Evolutionary conservation across 2,888 invertebrate genomes (phyloP), one percentile per base, ranked within the genome.

Genomic region (Melipona bicolor): DNA sequence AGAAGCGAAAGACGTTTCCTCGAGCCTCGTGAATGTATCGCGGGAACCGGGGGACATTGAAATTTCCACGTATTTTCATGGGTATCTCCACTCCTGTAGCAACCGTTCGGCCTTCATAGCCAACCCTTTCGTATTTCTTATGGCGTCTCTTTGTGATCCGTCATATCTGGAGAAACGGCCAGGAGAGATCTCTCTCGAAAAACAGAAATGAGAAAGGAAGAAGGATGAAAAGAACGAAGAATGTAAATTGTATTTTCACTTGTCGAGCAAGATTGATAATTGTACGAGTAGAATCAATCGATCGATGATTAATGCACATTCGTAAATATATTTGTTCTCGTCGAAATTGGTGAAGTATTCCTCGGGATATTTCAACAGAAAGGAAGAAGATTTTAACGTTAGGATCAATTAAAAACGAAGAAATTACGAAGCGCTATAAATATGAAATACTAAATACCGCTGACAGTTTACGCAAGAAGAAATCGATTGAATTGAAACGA

Each of bases 21-120:
- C 32, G 32, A 13, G 36, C 49, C 49, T 61, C 24, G 61, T 4
- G 61, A 72, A 61, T 19, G 71, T 71, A 71, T 71, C 56, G 56
- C 1, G 24, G 61, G 21, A 72, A 50, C 43, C 49, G 9, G 49
- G 13, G 62, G 50, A 62, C 56, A 73, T 4, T n/a, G 49, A 52
- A 74, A 64, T 64, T 64, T 59, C 59, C 59, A n/a, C 13, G 71
- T 71, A 59, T 71, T 59, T 59, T 52, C 62, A 50, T 62, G 52
- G 62, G n/a, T 61, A 62, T n/a, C 36, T 56, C 36, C 36, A 24
- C n/a, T 64, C 19, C 4, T 72, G 19, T 56, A 4, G 24, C 27
- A 15, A 9, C 24, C 36, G 54, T 43, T 36, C 24, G 19, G 24
- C 64, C 19, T 64, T 64, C 36, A 1, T 54, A 64, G 52, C 32